Evolutionary conservation across 2,113 vertebrate genomes (phyloP).

Genomic region (Carlito syrichta): DNA sequence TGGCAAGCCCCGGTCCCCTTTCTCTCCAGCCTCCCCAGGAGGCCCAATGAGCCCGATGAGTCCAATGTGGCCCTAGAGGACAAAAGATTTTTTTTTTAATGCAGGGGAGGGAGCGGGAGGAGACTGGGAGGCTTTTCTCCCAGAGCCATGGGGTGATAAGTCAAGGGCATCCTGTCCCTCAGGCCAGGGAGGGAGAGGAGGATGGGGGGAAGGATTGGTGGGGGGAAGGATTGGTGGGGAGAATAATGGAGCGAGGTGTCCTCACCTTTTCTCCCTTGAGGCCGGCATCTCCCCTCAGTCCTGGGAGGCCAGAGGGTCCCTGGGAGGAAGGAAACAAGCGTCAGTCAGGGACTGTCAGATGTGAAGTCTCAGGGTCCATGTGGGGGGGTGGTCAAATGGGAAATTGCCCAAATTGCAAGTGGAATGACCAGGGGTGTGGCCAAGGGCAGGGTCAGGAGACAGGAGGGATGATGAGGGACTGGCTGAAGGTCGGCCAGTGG

Average conservation of each 20-base stretch:
- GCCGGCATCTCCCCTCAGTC: conserved; percentile 92
- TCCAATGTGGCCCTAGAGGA: conserved; percentile 89
- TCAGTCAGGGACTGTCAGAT: background rate
- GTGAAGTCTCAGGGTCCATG: background rate
- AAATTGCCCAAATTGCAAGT: background rate
- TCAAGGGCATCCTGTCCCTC: background rate
- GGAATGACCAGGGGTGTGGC: background rate
- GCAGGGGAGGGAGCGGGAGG: fast-evolving
- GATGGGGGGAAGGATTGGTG: background rate
- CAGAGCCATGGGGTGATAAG: background rate
- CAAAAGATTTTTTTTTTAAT: no score
- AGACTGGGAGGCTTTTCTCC: background rate
- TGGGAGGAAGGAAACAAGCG: conserved; percentile 60
- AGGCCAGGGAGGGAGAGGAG: background rate
- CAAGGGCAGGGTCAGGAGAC: background rate
- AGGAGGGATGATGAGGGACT: background rate
- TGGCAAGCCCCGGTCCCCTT: conserved; percentile 91
- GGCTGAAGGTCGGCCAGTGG: background rate
- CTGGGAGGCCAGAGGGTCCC: conserved; percentile 92
- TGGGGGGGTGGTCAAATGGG: background rate
- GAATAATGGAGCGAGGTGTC: fast-evolving
- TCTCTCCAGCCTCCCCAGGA: conserved; percentile 93
- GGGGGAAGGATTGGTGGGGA: no score
- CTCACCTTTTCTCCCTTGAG: conserved; percentile 92
- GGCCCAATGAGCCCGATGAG: conserved; percentile 91